Conservation (phyloP, 1,140 invertebrate species). For the Heliconius himera region DNA sequence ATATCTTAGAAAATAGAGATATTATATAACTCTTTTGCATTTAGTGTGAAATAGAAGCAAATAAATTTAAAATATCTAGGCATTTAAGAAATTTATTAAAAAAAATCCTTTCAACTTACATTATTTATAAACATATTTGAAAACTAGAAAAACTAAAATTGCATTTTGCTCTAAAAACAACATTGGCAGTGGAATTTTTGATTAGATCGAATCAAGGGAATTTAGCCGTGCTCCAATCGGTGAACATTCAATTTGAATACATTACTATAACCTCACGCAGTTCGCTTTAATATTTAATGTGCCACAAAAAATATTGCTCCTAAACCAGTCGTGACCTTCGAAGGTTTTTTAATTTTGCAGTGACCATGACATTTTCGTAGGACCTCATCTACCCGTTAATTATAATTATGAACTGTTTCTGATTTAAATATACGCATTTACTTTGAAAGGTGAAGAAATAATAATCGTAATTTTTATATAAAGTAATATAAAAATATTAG, state of each 20-base stretch:
- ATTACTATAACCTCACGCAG: slow-evolving; percentile 32
- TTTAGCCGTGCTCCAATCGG: slow-evolving; percentile 25
- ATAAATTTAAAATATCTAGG: no score
- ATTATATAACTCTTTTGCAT: background rate
- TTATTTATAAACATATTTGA: background rate
- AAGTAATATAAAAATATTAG: no score
- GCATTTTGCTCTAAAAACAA: background rate
- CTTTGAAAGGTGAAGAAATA: no score
- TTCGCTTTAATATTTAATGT: slow-evolving; percentile 31
- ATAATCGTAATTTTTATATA: no score
- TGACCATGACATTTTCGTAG: slow-evolving; percentile 53
- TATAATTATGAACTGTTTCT: background rate
- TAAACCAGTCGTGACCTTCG: slow-evolving; percentile 45
- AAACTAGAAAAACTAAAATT: slow-evolving; percentile 6
- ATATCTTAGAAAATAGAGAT: background rate
- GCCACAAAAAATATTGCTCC: slow-evolving; percentile 35
- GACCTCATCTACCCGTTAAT: slow-evolving; percentile 9
- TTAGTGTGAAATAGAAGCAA: background rate
- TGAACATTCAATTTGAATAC: slow-evolving; percentile 38
- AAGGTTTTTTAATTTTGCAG: slow-evolving; percentile 40
- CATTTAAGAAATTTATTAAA: background rate
- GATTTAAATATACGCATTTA: background rate
- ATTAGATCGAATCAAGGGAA: slow-evolving; percentile 28
- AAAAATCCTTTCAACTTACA: background rate
- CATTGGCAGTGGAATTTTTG: slow-evolving; percentile 12